Conservation (phyloP, 2,113 vertebrate genomes). For the Colaptes auratus region DNA sequence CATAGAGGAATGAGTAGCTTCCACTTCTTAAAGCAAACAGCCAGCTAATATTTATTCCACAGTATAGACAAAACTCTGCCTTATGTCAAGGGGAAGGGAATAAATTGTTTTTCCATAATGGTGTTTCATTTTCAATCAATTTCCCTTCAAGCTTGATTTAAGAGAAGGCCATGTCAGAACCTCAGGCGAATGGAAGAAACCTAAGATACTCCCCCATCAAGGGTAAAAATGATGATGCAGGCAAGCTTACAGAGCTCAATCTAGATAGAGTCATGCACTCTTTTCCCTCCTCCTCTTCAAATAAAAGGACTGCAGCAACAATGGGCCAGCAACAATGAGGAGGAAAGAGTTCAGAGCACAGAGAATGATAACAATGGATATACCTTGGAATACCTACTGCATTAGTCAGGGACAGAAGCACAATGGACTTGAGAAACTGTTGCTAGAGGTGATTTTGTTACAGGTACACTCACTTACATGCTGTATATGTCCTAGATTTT, state of each 20-base stretch:
- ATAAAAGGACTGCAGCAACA: constrained; percentile 3
- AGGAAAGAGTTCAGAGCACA: not conserved
- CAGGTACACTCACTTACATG: not conserved
- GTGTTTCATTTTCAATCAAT: constrained; percentile 81
- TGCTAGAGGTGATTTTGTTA: not conserved
- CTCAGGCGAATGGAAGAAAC: constrained; percentile 37
- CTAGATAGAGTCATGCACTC: not conserved
- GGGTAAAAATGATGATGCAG: constrained; percentile 70
- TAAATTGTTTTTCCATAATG: constrained; percentile 78
- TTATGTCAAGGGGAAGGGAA: constrained; percentile 75
- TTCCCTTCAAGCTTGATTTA: constrained; percentile 82
- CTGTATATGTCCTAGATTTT: rapidly evolving
- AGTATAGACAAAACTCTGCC: constrained; percentile 74
- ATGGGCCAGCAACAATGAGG: not conserved
- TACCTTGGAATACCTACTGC: rapidly evolving
- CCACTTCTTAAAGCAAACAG: constrained; percentile 67
- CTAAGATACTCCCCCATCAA: constrained; percentile 57
- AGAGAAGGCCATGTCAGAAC: constrained; percentile 71
- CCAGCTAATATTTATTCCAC: constrained; percentile 77
- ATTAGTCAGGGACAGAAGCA: not conserved
- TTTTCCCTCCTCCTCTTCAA: constrained; percentile 33
- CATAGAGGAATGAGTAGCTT: constrained; percentile 30
- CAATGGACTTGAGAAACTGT: not conserved
- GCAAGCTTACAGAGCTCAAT: constrained; percentile 38
- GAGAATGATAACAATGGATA: not conserved